Conservation (phyloP, 2,797 vertebrate genomes). For the Falco novaeseelandiae region DNA sequence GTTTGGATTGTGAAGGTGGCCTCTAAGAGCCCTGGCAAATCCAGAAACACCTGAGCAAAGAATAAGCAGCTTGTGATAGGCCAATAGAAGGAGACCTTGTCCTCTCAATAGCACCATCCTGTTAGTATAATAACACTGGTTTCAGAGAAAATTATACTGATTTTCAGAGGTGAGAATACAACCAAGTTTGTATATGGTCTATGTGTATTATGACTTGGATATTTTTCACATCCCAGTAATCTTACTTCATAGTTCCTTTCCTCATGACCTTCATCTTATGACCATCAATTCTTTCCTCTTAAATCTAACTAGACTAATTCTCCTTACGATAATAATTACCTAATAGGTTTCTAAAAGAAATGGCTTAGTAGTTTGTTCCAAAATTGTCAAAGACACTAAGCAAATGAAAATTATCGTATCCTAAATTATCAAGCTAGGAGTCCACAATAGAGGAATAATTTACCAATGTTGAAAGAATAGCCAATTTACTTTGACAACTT, state of each 20-base stretch:
- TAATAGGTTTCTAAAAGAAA: conserved; percentile 63
- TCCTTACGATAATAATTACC: conserved; percentile 47
- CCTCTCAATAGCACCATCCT: background rate
- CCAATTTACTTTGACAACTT: conserved; percentile 70
- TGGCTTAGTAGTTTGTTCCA: conserved; percentile 40
- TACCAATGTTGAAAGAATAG: conserved; percentile 70
- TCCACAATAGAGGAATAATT: conserved; percentile 69
- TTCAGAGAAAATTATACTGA: background rate
- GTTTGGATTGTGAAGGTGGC: background rate
- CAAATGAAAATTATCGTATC: conserved; percentile 61
- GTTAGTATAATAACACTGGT: background rate
- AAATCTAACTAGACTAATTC: conserved; percentile 46
- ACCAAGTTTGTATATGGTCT: background rate
- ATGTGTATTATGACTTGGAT: background rate
- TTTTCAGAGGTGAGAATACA: background rate
- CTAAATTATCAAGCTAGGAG: conserved; percentile 55
- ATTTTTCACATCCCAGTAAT: conserved; percentile 27
- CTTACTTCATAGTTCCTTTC: conserved; percentile 39
- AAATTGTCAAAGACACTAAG: conserved; percentile 58
- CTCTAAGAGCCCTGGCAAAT: background rate
- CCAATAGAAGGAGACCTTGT: background rate
- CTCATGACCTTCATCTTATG: conserved; percentile 16
- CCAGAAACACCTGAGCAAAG: background rate
- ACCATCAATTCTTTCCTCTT: conserved; percentile 46
- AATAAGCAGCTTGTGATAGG: background rate